Percentiles rank a stretch among this genome's conserved stretches.
phyloP scores from a whole-genome alignment of 2,888 invertebrate genomes.

The Caenorhabditis sp. region DNA sequence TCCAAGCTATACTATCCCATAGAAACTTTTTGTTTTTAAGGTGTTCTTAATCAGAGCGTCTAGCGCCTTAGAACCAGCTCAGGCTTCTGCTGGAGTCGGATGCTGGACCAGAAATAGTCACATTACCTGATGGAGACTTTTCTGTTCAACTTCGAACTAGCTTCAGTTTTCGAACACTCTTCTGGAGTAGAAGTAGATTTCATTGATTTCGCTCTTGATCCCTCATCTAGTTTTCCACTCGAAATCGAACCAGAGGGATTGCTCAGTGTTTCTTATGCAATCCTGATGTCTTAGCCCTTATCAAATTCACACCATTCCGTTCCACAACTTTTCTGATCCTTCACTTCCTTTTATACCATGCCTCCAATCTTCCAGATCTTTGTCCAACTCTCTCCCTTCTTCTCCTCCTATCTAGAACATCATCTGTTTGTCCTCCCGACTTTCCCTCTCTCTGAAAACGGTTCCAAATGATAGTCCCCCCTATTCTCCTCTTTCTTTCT shows the following conservation, averaged over 20 bases:
- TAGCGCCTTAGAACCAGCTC: slow-evolving; percentile 38
- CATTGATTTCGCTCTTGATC: no score
- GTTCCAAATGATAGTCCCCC: slow-evolving; percentile 44
- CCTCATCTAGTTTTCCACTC: no score
- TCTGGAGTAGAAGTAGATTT: slow-evolving; percentile 57
- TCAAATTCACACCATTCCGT: no score
- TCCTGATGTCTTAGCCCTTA: no score
- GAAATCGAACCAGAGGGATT: slow-evolving; percentile 50
- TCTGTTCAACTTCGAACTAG: slow-evolving; percentile 39
- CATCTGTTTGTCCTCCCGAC: not conserved
- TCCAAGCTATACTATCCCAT: slow-evolving; percentile 29
- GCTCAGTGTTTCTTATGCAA: no score
- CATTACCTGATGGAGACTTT: no score
- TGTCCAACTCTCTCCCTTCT: not conserved
- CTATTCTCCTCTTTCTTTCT: not conserved
- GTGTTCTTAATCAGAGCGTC: slow-evolving; percentile 28
- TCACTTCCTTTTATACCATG: not conserved
- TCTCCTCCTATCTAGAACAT: not conserved
- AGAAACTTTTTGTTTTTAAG: slow-evolving; percentile 34
- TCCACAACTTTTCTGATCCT: slow-evolving; percentile 1
- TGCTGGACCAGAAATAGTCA: no score
- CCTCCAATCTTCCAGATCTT: not conserved
- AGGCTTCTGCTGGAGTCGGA: no score
- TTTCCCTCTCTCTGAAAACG: not conserved
- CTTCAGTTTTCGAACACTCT: slow-evolving; percentile 48